Evolutionary conservation across 2,888 invertebrate genomes (phyloP).

Genomic region (Nephrotoma flavescens): DNA sequence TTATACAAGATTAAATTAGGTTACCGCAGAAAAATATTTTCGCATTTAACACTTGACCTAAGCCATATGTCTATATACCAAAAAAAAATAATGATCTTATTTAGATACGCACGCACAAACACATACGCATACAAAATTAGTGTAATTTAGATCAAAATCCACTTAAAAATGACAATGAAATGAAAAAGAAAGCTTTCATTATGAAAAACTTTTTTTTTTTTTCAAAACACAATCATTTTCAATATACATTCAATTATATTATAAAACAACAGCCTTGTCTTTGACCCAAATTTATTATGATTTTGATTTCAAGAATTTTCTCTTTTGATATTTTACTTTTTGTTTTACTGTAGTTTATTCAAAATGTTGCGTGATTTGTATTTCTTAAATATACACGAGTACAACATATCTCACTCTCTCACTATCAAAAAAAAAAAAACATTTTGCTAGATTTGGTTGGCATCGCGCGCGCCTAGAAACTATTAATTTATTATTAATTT

Average conservation of each 20-base stretch:
- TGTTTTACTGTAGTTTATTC: background rate
- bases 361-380: background rate
- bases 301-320: background rate
- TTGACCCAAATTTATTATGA: conserved; percentile 1
- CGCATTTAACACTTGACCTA: background rate
- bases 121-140: background rate
- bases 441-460: background rate
- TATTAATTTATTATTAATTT: background rate
- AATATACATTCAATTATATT: background rate
- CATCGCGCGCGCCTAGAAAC: background rate
- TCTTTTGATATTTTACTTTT: background rate
- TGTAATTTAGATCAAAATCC: background rate
- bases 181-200: background rate
- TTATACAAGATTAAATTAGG: background rate
- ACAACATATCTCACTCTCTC: background rate
- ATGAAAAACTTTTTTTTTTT: background rate
- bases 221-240: background rate
- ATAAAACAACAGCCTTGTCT: conserved; percentile 4
- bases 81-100: background rate
- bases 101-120: background rate
- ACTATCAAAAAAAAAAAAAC: background rate
- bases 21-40: background rate
- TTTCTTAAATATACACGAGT: background rate
- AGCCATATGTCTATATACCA: background rate
- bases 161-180: background rate